Percentiles rank a stretch among this genome's conserved stretches.
Evolutionary conservation across 30 jellyfish, hydroid and myxozoan species (phyloP).

Genomic region (Nemopilema nomurai): DNA sequence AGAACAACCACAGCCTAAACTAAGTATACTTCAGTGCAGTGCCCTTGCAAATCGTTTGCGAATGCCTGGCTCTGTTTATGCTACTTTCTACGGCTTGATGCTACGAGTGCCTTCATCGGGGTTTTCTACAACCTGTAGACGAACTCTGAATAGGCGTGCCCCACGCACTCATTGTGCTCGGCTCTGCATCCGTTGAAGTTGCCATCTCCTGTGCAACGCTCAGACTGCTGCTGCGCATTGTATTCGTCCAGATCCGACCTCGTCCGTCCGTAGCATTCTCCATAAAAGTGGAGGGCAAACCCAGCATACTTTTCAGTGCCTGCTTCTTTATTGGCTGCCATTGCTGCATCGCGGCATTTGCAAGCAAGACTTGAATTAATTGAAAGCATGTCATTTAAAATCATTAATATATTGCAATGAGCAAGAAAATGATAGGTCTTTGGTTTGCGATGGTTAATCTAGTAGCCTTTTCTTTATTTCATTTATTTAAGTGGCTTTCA

Average conservation of each 20-base stretch:
- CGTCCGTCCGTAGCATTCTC: constrained; percentile 42
- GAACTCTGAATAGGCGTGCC: constrained; percentile 2
- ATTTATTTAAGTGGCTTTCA: no score
- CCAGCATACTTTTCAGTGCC: constrained; percentile 14
- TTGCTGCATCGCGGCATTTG: not conserved
- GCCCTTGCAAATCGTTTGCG: not conserved
- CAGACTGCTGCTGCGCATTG: not conserved
- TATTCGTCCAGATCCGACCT: not conserved
- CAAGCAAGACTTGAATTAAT: constrained; percentile 15
- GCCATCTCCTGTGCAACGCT: constrained; percentile 15
- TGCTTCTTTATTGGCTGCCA: not conserved
- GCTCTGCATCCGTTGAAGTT: constrained; percentile 4
- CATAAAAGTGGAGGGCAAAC: constrained; percentile 35
- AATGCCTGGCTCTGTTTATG: not conserved
- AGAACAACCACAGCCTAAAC: no score
- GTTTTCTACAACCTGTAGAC: constrained; percentile 10
- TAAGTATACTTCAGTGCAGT: no score
- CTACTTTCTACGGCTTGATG: not conserved
- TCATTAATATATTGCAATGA: not conserved
- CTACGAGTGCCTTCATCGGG: not conserved
- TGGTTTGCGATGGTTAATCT: not conserved
- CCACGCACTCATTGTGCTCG: constrained; percentile 25
- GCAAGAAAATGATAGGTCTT: not conserved
- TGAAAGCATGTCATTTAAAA: not conserved
- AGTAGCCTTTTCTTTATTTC: not conserved